Base-by-base conservation (phyloP, 2,113 vertebrate genomes). In the Hemiscyllium ocellatum region DNA sequence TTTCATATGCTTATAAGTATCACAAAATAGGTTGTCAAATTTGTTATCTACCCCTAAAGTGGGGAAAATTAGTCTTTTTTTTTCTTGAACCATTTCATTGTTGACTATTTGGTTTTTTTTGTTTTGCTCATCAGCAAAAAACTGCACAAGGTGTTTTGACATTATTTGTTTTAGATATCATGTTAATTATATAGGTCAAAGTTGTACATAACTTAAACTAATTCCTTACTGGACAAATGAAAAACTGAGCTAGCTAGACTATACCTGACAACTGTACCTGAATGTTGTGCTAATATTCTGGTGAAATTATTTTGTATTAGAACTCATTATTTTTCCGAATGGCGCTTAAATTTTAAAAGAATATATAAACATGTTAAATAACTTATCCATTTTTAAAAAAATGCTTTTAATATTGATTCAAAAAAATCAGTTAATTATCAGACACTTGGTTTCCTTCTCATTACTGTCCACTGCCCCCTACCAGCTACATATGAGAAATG, bases 141-240 rank as follows among this genome's bases (percentile, higher is more conserved):
- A 8, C 42, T 37, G 3, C 37, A 5, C 3, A 87, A 87, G 85
- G 42, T 69, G n/a, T 17, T 42, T 20, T 42, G 37, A 42, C 15
- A 94, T 94, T 69, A 66, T 66, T 61, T 69, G 69, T 56, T 20
- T 89, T 89, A 24, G 91, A 19, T 69, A 69, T 42, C n/a, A n/a
- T 69, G 42, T 94, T 22, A 22, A 94, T 47, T 8, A 22, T 3
- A 69, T 37, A 42, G 65, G 61, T 24, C 52, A 90, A 90, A 61
- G 26, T 5, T 83, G n/a, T 83, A 80, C 37, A 42, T 42, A 83
- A 83, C 37, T 42, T 80, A 94, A 94, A 68, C 65, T 26, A 10
- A 22, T 94, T 33, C 87, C 33, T 94, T 68, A 94, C 66, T 94
- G 37, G 33, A 69, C 91, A 94, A 94, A 47, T 94, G 65, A 94